These are phyloP conservation scores for Setophaga coronata DNA, from an alignment of 2,113 vertebrate species.

Conservation along the genomic window DNA sequence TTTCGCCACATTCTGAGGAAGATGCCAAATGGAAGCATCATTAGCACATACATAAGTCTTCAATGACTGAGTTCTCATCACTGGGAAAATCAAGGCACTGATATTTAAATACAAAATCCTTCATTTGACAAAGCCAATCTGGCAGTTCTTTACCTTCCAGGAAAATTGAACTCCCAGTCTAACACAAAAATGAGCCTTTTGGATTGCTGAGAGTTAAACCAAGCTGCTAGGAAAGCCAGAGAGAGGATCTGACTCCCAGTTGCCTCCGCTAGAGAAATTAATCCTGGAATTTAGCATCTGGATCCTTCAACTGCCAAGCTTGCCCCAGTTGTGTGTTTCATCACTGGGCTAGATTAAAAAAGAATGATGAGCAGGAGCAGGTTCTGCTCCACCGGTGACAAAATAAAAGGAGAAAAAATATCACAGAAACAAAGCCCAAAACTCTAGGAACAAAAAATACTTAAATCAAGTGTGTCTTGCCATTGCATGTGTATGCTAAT, in stretches of 20 bases:
- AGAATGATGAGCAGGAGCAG: conserved; percentile 64
- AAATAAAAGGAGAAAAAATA: neutral
- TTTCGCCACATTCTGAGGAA: neutral
- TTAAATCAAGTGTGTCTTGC: neutral
- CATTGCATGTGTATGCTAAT: neutral
- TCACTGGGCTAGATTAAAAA: conserved; percentile 71
- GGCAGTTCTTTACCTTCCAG: conserved; percentile 33
- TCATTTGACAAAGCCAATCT: conserved; percentile 29
- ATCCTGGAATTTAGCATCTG: conserved; percentile 81
- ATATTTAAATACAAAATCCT: conserved; percentile 53
- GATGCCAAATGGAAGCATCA: neutral
- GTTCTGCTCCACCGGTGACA: conserved; percentile 57
- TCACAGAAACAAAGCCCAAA: neutral
- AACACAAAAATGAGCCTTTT: conserved; percentile 37
- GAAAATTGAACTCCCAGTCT: conserved; percentile 27
- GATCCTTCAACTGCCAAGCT: conserved; percentile 75
- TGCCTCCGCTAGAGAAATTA: conserved; percentile 73
- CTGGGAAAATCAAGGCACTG: conserved; percentile 19
- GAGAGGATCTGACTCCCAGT: conserved; percentile 68
- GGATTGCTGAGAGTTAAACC: conserved; percentile 61
- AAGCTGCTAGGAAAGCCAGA: conserved; percentile 48
- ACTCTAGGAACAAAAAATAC: neutral
- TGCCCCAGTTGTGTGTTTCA: conserved; percentile 68
- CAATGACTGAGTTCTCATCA: neutral
- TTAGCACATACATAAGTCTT: neutral